Evolutionary conservation across 1,140 invertebrate species (phyloP).

Genomic region (Neodiprion fabricii): DNA sequence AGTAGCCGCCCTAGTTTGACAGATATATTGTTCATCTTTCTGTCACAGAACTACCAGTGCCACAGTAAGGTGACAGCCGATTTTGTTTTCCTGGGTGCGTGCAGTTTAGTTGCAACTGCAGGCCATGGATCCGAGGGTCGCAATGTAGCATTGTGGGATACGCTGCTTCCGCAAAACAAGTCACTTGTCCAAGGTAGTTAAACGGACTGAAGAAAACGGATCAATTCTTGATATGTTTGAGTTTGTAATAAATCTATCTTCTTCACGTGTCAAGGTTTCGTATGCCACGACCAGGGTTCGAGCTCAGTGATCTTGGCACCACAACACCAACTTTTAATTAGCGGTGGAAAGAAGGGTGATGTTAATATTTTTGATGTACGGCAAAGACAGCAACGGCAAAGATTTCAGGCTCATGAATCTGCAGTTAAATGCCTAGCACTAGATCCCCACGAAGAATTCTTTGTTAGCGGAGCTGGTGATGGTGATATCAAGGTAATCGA

Average conservation of each 20-base stretch:
- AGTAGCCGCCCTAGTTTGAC: conserved; percentile 8
- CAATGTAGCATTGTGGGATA: conserved; percentile 99
- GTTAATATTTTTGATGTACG: conserved; percentile 95
- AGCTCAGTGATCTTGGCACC: conserved; percentile 91
- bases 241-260: conserved; percentile 11
- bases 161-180: conserved; percentile 93
- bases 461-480: conserved; percentile 97
- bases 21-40: conserved; percentile 36
- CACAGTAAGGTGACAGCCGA: conserved; percentile 97
- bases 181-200: conserved; percentile 83
- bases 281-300: conserved; percentile 91
- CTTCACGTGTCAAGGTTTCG: conserved; percentile 72
- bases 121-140: conserved; percentile 96
- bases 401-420: conserved; percentile 91
- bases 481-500: conserved; percentile 93
- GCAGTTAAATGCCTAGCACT: conserved; percentile 94
- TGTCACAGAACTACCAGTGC: conserved; percentile 89
- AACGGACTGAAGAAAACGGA: not conserved
- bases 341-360: conserved; percentile 95
- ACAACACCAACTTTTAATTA: conserved; percentile 88
- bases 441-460: conserved; percentile 95
- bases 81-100: conserved; percentile 97
- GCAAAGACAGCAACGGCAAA: conserved; percentile 85
- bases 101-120: conserved; percentile 96
- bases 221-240: not conserved